Base-by-base conservation (phyloP, 2,888 invertebrate species). In the Lasius platythorax region DNA sequence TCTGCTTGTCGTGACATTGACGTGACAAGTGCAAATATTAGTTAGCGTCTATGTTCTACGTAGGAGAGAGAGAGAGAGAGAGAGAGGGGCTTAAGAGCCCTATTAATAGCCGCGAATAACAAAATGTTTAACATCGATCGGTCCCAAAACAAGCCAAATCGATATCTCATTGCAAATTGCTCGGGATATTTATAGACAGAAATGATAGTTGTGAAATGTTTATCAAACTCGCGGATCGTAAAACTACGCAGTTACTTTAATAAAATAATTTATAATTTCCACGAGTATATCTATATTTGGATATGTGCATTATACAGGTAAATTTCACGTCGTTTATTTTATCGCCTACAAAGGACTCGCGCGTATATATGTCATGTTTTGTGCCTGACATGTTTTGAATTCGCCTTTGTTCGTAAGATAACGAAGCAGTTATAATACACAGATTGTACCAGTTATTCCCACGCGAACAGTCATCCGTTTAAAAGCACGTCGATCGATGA, bases 41-140 rank as follows among this genome's bases (percentile, higher is more conserved):
- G 66, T 66, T 82, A 72, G 33, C 30, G 33, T 74, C n/a, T 63
- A 73, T 61, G 46, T 81, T 33, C 46, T 56, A 66, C 40, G 33
- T 28, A 53, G n/a, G 56, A 23, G 9, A 50, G 11, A 23, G 23
- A 23, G 23, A 23, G 23, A 23, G 23, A 23, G 23, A 23, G 6
- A 37, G 37, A 37, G 30, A 56, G 23, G 12, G 4, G 15, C 12
- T 40, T 18, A 18, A 70, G 61, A 5, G 28, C 4, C 4, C 46
- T 81, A 81, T 73, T 81, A 73, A 72, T 81, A 70, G n/a, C 9
- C 18, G 46, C 23, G n/a, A 63, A 73, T 37, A 79, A 72, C 37
- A 72, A 72, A 53, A 63, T 63, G 18, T 8, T 37, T 72, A 73
- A 79, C 15, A 43, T 61, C 28, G 73, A 73, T 61, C 61, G 6